Conservation (phyloP, 2,797 vertebrate genomes). For the Nasua narica region DNA sequence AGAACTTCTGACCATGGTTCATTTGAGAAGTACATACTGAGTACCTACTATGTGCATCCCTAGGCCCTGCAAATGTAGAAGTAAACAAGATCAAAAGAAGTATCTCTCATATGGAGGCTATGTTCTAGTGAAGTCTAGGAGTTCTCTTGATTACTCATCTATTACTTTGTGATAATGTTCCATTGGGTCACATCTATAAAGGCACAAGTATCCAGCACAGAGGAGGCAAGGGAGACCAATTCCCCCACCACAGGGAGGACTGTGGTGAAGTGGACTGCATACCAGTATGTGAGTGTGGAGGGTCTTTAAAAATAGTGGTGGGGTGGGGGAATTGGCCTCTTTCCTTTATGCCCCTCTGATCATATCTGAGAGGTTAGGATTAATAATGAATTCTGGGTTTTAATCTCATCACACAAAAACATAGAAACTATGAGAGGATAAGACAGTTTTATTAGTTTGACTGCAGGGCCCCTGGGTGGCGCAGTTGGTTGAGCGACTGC, state of each 20-base stretch:
- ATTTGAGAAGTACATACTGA: not conserved
- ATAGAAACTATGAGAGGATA: not conserved
- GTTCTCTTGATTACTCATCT: not conserved
- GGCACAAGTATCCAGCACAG: not conserved
- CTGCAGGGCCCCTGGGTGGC: too few relatives aligned
- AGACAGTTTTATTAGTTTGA: not conserved
- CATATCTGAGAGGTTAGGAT: not conserved
- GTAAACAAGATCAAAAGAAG: not conserved
- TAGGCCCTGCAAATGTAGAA: not conserved
- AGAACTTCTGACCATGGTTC: not conserved
- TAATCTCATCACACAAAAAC: not conserved
- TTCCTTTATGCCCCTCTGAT: not conserved
- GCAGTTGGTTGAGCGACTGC: too few relatives aligned
- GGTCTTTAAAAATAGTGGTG: not conserved
- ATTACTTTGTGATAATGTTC: not conserved
- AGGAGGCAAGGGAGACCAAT: not conserved
- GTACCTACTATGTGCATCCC: not conserved
- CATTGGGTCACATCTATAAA: not conserved
- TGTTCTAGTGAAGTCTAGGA: not conserved
- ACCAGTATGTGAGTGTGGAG: not conserved
- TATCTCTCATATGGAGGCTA: not conserved
- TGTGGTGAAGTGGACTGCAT: not conserved
- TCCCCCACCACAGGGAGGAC: too few relatives aligned
- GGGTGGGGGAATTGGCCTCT: not conserved
- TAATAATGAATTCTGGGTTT: not conserved